Base-by-base conservation (phyloP, 2,113 vertebrate genomes). In the Macquaria ambigua region DNA sequence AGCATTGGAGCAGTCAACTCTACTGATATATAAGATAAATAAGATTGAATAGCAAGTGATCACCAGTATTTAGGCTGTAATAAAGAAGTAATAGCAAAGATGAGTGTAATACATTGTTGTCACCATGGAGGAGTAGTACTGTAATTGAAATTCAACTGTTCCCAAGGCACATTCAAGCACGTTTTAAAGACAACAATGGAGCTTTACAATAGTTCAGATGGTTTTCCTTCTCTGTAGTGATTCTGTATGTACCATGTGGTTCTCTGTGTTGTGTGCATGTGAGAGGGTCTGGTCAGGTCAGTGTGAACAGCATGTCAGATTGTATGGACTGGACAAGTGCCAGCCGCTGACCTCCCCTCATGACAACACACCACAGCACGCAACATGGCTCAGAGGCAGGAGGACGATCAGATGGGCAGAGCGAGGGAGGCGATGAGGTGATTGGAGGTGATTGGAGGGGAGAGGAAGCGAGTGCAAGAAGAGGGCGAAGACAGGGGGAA, bases 281-380 rank as follows among this genome's bases (percentile, higher is more conserved):
- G 16, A 67, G 77, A 79, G 64, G 52, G 76, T 87, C 81, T 61
- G 74, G 21, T 84, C 80, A 59, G 85, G 88, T 82, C 81, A 79
- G 61, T 63, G 76, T 41, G 37, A 91, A 84, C 89, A 91, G 41
- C 81, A 64, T 85, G 91, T 87, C 59, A 78, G 66, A 87, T 90
- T 84, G 82, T 71, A 77, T 77, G 66, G 78, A 84, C 83, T 85
- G 76, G 92, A 89, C 85, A 77, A 69, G 86, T 77, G 85, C 84
- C 87, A 88, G 75, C 63, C 78, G 3, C 78, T 87, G 84, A 82
- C 90, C 82, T 85, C 71, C 41, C 37, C 8, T 78, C 73, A 79
- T 73, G 85, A 81, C 85, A 89, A 79, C 70, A 72, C 41, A 50
- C n/a, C 62, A 5, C 72, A 62, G 63, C 82, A 81, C 39, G 70